Conservation (phyloP, 2,888 invertebrate genomes). For the Apotomis capreana region DNA sequence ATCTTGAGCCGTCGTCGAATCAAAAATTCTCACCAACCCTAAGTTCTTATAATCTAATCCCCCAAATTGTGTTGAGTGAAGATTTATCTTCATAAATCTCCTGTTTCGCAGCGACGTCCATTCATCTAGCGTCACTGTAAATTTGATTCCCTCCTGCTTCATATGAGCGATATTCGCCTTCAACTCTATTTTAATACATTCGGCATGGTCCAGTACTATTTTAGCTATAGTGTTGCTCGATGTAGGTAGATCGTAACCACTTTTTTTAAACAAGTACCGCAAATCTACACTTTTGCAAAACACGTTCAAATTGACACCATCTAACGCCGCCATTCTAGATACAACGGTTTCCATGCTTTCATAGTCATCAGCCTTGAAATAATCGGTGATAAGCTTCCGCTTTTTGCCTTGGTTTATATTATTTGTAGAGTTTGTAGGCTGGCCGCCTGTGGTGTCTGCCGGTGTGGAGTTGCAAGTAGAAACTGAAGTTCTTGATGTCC, state of each 20-base stretch:
- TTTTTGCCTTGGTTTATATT: not conserved
- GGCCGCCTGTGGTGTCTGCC: too few relatives aligned
- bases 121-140: conserved; percentile 6
- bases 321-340: too few relatives aligned
- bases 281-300: not conserved
- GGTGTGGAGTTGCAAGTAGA: too few relatives aligned
- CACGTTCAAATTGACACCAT: not conserved
- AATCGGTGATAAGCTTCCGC: conserved; percentile 1
- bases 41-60: too few relatives aligned
- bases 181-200: not conserved
- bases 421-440: too few relatives aligned
- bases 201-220: not conserved
- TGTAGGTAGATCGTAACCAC: not conserved
- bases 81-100: too few relatives aligned
- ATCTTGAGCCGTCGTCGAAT: too few relatives aligned
- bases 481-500: too few relatives aligned
- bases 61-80: too few relatives aligned
- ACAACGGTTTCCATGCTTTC: not conserved
- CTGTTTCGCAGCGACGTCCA: not conserved
- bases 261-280: not conserved
- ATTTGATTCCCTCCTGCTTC: not conserved
- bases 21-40: too few relatives aligned
- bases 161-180: not conserved
- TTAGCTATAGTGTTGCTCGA: not conserved
- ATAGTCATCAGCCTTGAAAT: not conserved